A percentile compares a stretch with the other conserved stretches of the same genome.
These are phyloP conservation scores for Candoia aspera DNA, from an alignment of 2,113 vertebrate species.

Conservation along the genomic window DNA sequence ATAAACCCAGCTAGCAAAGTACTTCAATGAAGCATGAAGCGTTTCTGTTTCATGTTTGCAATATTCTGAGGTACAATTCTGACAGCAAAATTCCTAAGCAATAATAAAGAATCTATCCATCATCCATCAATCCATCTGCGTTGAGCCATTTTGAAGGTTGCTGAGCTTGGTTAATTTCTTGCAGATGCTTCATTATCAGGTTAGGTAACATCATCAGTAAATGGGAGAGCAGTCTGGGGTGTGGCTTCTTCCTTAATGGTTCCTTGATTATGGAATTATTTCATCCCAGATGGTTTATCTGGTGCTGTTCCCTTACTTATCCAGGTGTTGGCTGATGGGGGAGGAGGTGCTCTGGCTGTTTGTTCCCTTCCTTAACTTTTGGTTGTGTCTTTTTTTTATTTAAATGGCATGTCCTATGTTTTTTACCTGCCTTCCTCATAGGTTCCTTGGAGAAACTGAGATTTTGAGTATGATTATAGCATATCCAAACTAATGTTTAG, in stretches of 20 bases:
- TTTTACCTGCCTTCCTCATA: not conserved
- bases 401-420: not conserved
- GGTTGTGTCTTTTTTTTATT: not conserved
- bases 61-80: not conserved
- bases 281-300: not conserved
- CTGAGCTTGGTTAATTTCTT: not conserved
- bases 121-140: no score
- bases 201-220: not conserved
- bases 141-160: not conserved
- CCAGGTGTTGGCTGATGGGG: not conserved
- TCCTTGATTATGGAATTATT: not conserved
- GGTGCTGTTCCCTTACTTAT: not conserved
- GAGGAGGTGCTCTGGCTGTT: not conserved
- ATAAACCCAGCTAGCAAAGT: slow-evolving; percentile 13
- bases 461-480: not conserved
- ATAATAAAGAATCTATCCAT: not conserved
- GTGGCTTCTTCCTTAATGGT: not conserved
- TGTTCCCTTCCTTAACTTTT: not conserved
- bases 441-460: not conserved
- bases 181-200: not conserved
- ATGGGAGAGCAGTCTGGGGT: not conserved
- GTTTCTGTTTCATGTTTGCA: slow-evolving; percentile 29
- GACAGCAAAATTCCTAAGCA: not conserved
- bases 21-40: not conserved
- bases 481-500: not conserved